A percentile compares a stretch with the other conserved stretches of the same genome.
These are phyloP conservation scores for Myrmophylax atrothorax DNA, from an alignment of 2,113 vertebrate genomes.

Conservation along the genomic window DNA sequence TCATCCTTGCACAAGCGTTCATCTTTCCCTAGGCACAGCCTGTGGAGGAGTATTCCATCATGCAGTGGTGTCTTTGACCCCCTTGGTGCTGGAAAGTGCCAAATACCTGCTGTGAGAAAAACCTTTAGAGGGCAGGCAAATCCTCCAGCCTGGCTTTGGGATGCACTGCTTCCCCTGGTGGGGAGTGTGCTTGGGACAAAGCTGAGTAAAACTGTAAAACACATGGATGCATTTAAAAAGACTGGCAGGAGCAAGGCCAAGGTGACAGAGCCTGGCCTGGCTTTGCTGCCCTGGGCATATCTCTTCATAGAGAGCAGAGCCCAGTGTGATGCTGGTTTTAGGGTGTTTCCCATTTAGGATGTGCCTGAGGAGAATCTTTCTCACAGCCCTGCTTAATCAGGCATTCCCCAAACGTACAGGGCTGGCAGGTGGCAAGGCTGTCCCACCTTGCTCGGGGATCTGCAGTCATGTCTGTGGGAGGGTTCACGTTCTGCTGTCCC, in stretches of 20 bases:
- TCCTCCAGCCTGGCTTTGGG: not conserved
- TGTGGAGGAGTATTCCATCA: not conserved
- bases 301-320: not conserved
- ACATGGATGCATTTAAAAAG: accelerated
- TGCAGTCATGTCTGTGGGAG: accelerated
- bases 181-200: not conserved
- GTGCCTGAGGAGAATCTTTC: not conserved
- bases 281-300: not conserved
- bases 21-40: not conserved
- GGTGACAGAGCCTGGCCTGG: not conserved
- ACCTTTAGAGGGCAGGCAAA: not conserved
- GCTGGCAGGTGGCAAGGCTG: not conserved
- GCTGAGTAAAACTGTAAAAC: not conserved
- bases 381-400: accelerated
- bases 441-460: not conserved
- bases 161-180: not conserved
- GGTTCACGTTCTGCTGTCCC: not conserved
- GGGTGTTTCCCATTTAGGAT: not conserved
- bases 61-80: not conserved
- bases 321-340: accelerated
- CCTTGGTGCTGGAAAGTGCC: not conserved
- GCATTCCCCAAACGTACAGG: not conserved
- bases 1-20: not conserved
- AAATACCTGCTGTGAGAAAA: not conserved
- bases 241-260: not conserved